These are phyloP conservation scores for Mizuhopecten yessoensis DNA, from an alignment of 1,140 invertebrate species.

Conservation along the genomic window DNA sequence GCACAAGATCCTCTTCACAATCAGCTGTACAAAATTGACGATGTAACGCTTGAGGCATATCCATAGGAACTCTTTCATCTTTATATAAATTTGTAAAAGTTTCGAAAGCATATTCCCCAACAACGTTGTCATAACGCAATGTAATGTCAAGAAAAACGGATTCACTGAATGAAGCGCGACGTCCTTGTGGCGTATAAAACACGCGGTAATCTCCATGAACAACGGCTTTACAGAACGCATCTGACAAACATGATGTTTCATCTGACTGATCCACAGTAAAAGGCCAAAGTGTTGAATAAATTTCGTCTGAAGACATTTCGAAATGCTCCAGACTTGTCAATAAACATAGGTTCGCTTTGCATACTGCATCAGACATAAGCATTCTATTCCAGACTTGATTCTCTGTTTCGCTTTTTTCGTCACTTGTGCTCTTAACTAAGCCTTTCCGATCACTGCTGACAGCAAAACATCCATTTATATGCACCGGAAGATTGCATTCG, in stretches of 20 bases:
- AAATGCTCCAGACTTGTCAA: neutral
- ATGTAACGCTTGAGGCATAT: neutral
- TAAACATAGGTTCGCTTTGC: constrained; percentile 44
- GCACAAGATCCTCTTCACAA: neutral
- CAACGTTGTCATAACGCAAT: neutral
- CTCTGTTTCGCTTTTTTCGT: constrained; percentile 51
- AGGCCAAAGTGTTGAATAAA: neutral
- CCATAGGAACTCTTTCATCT: constrained; percentile 44
- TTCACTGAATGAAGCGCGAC: neutral
- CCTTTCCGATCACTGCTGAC: constrained; percentile 51
- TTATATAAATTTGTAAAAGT: neutral
- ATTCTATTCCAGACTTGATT: constrained; percentile 52
- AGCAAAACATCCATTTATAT: constrained; percentile 62
- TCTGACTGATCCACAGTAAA: neutral
- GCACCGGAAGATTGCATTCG: constrained; percentile 39
- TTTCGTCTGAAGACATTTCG: neutral
- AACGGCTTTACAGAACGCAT: neutral
- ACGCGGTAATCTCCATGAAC: neutral
- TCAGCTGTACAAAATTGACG: neutral
- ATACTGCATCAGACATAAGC: constrained; percentile 53
- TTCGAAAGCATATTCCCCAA: constrained; percentile 33
- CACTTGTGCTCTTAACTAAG: constrained; percentile 46
- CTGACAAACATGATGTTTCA: neutral
- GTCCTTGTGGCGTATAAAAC: neutral
- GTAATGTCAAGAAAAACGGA: neutral